Conservation (phyloP, 2,113 vertebrate genomes). For the Scomber scombrus region DNA sequence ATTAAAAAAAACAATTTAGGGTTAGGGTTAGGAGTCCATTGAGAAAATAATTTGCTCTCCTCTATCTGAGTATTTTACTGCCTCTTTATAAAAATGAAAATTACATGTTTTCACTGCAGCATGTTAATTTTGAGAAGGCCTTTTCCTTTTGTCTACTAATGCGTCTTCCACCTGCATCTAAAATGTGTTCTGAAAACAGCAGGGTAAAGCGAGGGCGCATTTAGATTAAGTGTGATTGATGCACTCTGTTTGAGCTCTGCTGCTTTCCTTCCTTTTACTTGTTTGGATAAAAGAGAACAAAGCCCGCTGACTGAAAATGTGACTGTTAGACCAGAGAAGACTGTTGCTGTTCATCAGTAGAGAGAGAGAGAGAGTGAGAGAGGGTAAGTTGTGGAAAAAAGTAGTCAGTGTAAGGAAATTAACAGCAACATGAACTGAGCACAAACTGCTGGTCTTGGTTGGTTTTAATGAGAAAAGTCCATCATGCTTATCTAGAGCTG, state of each 20-base stretch:
- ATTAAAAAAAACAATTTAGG: too few species aligned
- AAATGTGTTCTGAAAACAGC: neutral
- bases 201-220: neutral
- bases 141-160: neutral
- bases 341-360: neutral
- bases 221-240: neutral
- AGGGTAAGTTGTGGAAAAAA: too few species aligned
- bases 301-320: neutral
- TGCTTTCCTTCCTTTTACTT: neutral
- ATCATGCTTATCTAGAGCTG: neutral
- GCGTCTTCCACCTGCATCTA: neutral
- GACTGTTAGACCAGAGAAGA: neutral
- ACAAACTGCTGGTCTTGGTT: neutral
- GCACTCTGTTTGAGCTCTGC: slow-evolving; percentile 6
- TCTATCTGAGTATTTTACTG: neutral
- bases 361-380: too few species aligned
- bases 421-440: too few species aligned
- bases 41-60: neutral
- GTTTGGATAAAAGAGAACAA: neutral
- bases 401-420: too few species aligned
- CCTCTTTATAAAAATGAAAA: neutral
- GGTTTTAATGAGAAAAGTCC: neutral
- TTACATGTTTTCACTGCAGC: neutral
- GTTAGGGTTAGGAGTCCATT: neutral
- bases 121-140: slow-evolving; percentile 2